Evolutionary conservation across 2,888 invertebrate genomes (phyloP).

Genomic region (Andrena bicolor): DNA sequence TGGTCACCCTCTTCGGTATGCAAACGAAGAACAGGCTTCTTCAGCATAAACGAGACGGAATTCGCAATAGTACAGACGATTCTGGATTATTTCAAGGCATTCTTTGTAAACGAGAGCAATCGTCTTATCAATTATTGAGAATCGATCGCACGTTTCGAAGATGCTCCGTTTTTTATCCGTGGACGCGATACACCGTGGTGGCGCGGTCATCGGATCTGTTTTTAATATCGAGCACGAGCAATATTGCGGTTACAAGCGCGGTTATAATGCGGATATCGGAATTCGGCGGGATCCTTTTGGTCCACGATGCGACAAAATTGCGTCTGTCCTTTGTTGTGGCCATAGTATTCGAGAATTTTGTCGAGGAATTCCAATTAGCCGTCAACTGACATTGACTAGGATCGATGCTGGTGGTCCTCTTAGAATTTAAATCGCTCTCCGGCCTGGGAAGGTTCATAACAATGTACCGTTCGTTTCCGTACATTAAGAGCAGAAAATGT

Average conservation of each 20-base stretch:
- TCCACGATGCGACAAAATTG: conserved; percentile 70
- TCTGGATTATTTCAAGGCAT: no score
- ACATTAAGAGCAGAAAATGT: no score
- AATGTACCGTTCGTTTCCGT: no score
- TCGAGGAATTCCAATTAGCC: conserved; percentile 78
- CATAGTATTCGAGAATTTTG: conserved; percentile 76
- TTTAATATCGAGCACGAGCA: conserved; percentile 49
- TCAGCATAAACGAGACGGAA: not conserved
- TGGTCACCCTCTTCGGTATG: no score
- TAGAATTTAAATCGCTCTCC: not conserved
- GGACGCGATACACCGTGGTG: not conserved
- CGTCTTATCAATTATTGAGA: conserved; percentile 19
- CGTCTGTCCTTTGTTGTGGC: conserved; percentile 69
- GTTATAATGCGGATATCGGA: conserved; percentile 57
- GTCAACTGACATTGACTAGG: conserved; percentile 49
- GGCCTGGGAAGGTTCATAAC: not conserved
- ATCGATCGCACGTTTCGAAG: conserved; percentile 14
- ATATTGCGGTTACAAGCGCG: conserved; percentile 44
- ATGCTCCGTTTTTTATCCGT: not conserved
- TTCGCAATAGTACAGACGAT: not conserved
- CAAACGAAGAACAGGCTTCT: not conserved
- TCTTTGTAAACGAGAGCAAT: conserved; percentile 2
- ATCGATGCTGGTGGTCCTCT: conserved; percentile 44
- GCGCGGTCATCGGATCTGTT: conserved; percentile 8
- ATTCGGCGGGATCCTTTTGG: conserved; percentile 44